Base-by-base conservation (phyloP, 1,140 invertebrate species). In the Macrostomum lignano region DNA sequence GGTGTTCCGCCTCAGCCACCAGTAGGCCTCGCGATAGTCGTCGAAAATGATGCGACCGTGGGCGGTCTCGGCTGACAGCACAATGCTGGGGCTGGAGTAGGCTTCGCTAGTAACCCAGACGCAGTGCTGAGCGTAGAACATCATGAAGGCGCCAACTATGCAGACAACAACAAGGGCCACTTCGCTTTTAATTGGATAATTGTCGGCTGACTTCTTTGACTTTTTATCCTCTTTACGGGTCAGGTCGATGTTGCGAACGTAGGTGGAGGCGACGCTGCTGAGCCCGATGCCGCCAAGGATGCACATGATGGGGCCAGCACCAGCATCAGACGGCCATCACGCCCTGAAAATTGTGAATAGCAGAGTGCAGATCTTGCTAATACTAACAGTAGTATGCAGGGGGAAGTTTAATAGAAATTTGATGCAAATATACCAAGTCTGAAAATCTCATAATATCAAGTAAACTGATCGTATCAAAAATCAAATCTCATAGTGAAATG, bases 241-340 rank as follows among this genome's bases (percentile, higher is more conserved):
- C 3, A 28, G 9, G 17, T 28, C 17, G 14, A 17, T 17, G 17
- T 28, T 28, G 15, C 19, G 15, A 5, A 28, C 19, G 9, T 28
- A 28, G 3, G 31, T 32, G 20, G 13, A 21, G n/a, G 23, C 9
- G 4, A 32, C 17, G 6, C 19, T n/a, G 3, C 13, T n/a, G 3
- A 32, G n/a, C 3, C 79, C 78, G 29, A 93, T 84, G 24, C 81
- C 84, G 1, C 77, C 78, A 2, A 94, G 61, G 39, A 93, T 78
- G 47, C 84, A 94, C 81, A 93, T 91, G 0, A 93, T 81, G 86
- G 86, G 1, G 86, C 82, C 33, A 93, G 61, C 3, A 93, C 84
- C 44, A 94, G 59, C 84, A 93, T 94, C 20, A 94, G 63, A 60
- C 86, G 78, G 93, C 84, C 86, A 91, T 91, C 13, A 93, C 81